These are phyloP conservation scores for Ginglymostoma cirratum DNA, from an alignment of 2,113 vertebrate genomes.

Conservation along the genomic window DNA sequence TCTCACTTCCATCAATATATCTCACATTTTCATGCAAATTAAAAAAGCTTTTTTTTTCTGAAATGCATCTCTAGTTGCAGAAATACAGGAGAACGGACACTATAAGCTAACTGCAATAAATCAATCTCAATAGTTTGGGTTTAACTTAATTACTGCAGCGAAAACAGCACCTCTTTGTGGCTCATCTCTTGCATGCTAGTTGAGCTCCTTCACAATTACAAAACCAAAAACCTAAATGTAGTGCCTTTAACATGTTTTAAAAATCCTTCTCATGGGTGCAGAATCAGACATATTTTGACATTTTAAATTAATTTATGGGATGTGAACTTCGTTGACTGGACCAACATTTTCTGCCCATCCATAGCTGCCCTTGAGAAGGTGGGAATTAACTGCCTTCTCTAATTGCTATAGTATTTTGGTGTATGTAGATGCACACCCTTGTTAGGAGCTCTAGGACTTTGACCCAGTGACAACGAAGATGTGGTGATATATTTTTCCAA, in stretches of 20 bases:
- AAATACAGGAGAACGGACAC: not conserved
- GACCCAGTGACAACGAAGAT: too few relatives aligned
- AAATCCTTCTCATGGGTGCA: not conserved
- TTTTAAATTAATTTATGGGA: too few relatives aligned
- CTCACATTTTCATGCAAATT: not conserved
- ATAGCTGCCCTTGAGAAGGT: too few relatives aligned
- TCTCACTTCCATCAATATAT: not conserved
- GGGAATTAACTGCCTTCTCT: too few relatives aligned
- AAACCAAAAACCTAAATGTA: not conserved
- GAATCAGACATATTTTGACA: not conserved
- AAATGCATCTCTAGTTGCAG: not conserved
- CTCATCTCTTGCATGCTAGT: not conserved
- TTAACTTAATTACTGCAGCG: not conserved
- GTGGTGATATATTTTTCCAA: too few relatives aligned
- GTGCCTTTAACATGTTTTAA: not conserved
- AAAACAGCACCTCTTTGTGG: not conserved
- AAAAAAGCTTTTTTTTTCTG: not conserved
- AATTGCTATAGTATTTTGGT: too few relatives aligned
- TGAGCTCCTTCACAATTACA: not conserved
- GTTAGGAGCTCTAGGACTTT: too few relatives aligned
- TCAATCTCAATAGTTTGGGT: not conserved
- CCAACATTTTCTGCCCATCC: too few relatives aligned
- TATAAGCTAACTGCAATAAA: not conserved
- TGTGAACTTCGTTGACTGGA: too few relatives aligned
- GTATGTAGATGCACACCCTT: too few relatives aligned